phyloP scores from a whole-genome alignment of 2,888 invertebrate genomes.

The Chymomyza amoena region DNA sequence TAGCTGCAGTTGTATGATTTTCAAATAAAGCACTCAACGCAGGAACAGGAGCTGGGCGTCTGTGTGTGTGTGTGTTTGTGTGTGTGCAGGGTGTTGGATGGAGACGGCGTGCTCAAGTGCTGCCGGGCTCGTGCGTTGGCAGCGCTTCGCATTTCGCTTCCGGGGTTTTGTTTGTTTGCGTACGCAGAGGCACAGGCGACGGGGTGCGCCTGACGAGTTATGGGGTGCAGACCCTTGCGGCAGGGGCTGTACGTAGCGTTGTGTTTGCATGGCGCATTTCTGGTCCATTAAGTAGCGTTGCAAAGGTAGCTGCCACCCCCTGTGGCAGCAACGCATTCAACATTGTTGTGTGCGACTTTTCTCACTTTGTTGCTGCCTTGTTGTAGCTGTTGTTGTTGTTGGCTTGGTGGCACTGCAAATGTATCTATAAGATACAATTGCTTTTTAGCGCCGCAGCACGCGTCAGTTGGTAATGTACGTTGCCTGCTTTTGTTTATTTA shows the following conservation, averaged over 20 bases:
- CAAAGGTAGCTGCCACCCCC: conserved; percentile 12
- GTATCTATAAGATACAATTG: conserved; percentile 55
- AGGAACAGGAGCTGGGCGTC: conserved; percentile 1
- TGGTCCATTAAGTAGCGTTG: conserved; percentile 68
- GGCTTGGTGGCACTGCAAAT: conserved; percentile 10
- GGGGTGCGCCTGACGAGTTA: background rate
- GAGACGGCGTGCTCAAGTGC: conserved; percentile 65
- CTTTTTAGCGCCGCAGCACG: conserved; percentile 43
- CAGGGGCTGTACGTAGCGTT: background rate
- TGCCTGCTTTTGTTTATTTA: conserved; percentile 53
- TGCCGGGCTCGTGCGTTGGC: conserved; percentile 42
- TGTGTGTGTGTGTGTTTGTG: too few species aligned
- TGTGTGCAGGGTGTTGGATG: background rate
- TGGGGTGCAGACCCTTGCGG: conserved; percentile 1
- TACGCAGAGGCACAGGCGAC: conserved; percentile 39
- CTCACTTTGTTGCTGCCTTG: conserved; percentile 50
- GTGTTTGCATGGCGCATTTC: conserved; percentile 70
- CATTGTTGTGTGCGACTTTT: conserved; percentile 70
- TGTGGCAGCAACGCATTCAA: conserved; percentile 38
- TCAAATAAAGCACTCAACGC: conserved; percentile 50
- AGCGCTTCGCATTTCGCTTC: conserved; percentile 63
- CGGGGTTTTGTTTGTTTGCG: conserved; percentile 68
- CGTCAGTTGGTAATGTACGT: conserved; percentile 38
- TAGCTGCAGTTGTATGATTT: conserved; percentile 9
- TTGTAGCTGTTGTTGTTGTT: background rate